A percentile compares a stretch with the other conserved stretches of the same genome.
Conservation (phyloP, 2,113 vertebrate species). For the Mesoclemmys tuberculata region DNA sequence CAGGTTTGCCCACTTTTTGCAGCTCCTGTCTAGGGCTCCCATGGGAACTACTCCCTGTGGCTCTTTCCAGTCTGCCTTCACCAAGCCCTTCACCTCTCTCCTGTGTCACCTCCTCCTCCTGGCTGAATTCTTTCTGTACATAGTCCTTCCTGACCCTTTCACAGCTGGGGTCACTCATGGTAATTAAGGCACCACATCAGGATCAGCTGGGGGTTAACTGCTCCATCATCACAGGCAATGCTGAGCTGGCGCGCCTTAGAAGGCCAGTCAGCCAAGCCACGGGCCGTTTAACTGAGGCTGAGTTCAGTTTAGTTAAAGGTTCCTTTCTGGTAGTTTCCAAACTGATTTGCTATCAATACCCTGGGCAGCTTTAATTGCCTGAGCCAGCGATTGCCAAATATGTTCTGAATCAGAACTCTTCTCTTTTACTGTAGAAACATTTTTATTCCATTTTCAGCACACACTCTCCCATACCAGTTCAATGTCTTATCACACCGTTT, state of each 20-base stretch:
- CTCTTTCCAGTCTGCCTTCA: neutral
- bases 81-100: neutral
- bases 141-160: neutral
- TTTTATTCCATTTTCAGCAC: neutral
- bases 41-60: neutral
- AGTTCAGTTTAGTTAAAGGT: neutral
- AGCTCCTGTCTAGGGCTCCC: neutral
- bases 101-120: no score
- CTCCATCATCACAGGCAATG: neutral
- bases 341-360: neutral
- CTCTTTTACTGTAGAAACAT: neutral
- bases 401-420: neutral
- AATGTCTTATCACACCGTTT: neutral
- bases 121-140: neutral
- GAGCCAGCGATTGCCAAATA: neutral
- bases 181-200: neutral
- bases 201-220: neutral
- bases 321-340: neutral
- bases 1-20: neutral
- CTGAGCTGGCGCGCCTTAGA: neutral
- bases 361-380: neutral
- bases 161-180: neutral
- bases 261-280: neutral
- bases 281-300: neutral
- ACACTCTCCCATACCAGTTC: neutral